These are phyloP conservation scores for Drosophila nannoptera DNA, from an alignment of 1,140 invertebrate genomes.

Conservation along the genomic window DNA sequence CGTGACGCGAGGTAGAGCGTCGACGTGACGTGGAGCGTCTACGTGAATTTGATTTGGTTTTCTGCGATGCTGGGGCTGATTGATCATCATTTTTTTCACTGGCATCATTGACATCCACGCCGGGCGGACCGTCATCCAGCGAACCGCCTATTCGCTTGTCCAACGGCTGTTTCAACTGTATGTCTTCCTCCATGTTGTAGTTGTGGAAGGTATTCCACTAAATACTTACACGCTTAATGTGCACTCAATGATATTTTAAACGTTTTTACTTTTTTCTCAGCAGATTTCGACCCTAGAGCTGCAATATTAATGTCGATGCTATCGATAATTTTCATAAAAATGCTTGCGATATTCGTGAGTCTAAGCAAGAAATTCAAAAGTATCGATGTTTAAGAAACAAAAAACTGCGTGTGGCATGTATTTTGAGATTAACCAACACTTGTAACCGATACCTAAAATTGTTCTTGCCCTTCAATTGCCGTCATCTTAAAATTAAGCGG, in stretches of 20 bases:
- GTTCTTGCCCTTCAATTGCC: background rate
- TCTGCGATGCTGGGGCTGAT: constrained; percentile 41
- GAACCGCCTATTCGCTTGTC: constrained; percentile 54
- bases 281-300: constrained; percentile 23
- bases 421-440: constrained; percentile 8
- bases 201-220: constrained; percentile 35
- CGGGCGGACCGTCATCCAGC: constrained; percentile 69
- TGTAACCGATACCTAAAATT: background rate
- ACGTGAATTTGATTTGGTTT: constrained; percentile 50
- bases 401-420: too few species aligned
- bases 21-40: constrained; percentile 57
- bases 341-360: background rate
- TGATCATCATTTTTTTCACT: constrained; percentile 50
- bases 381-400: too few species aligned
- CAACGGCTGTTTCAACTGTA: constrained; percentile 46
- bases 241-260: constrained; percentile 25
- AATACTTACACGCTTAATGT: constrained; percentile 6
- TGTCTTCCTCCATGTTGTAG: constrained; percentile 62
- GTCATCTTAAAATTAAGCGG: constrained; percentile 7
- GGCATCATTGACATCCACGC: constrained; percentile 65
- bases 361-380: too few species aligned
- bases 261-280: constrained; percentile 39
- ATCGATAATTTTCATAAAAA: constrained; percentile 2
- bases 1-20: constrained; percentile 60
- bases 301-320: constrained; percentile 21